Evolutionary conservation across 2,797 vertebrate species (phyloP), one percentile per base, ranked within the genome.

Genomic region (Hoplostethus mediterraneus): DNA sequence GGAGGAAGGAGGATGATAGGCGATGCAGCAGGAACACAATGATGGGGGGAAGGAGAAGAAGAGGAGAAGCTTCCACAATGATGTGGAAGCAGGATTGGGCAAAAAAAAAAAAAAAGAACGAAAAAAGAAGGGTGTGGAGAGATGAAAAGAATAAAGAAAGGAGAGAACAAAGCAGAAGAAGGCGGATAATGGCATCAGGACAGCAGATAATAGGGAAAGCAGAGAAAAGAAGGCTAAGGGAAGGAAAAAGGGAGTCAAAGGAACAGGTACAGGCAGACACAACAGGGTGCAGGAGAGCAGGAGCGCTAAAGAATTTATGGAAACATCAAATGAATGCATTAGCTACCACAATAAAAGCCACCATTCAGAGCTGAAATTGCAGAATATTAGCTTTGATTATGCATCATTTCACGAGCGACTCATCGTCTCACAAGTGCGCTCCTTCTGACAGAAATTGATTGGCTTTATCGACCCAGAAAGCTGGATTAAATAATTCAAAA

Each of bases 371-470:
- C 79, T 81, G 13, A 67, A 89, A 86, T 71, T 76, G 64, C 31
- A 82, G 54, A 67, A 74, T 53, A 67, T 89, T 85, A 86, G 79
- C 71, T 85, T 64, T 89, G 57, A 87, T 82, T 90, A 90, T 80
- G 65, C 71, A 70, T 42, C 71, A 58, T 71, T 84, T 88, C 80
- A 77, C 59, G 66, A 66, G 77, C 60, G 45, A 65, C 54, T 84
- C 71, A 76, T 75, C 65, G 78, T 67, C 66, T 71, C 49, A 60
- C 16, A 47, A 73, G 52, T 61, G 65, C 30, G 57, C 53, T 85
- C 83, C 77, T 53, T 71, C 56, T 82, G 60, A 67, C 71, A 70
- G 69, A 74, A 81, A 83, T 13, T 82, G 81, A 86, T 83, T 81
- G 71, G 71, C 73, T 88, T 83, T 82, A 78, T 83, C 83, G 69